phyloP scores from a whole-genome alignment of 2,113 vertebrate genomes.

The Hypomesus transpacificus region DNA sequence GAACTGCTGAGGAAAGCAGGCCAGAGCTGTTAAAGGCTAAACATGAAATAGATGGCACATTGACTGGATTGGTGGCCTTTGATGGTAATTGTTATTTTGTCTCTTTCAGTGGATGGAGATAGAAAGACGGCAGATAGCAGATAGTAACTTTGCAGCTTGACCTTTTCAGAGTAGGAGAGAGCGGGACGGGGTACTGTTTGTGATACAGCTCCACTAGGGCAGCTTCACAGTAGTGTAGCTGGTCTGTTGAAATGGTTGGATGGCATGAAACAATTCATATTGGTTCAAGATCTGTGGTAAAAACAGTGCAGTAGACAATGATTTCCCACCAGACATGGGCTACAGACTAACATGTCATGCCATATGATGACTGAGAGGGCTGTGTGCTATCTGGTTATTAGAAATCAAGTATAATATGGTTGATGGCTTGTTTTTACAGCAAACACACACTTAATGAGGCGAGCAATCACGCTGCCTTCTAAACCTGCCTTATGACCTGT shows the following conservation, averaged over 20 bases:
- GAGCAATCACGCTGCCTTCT: not conserved
- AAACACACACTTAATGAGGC: constrained; percentile 19
- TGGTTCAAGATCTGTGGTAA: no score
- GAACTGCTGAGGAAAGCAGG: constrained; percentile 16
- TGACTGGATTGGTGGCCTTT: constrained; percentile 31
- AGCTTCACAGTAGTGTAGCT: not conserved
- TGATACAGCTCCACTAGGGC: not conserved
- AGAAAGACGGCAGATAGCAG: constrained; percentile 12
- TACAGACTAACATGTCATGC: constrained; percentile 1
- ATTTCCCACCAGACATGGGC: not conserved
- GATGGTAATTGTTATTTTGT: constrained; percentile 13
- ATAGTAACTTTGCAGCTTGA: constrained; percentile 28
- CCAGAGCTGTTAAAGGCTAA: constrained; percentile 4
- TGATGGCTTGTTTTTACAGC: constrained; percentile 13
- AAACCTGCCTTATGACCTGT: constrained; percentile 6
- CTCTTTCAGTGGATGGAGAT: constrained; percentile 19
- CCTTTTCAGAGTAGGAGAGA: constrained; percentile 13
- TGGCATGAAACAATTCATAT: no score
- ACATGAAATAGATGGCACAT: constrained; percentile 34
- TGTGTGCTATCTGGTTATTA: not conserved
- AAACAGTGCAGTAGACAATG: no score
- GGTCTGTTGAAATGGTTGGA: no score
- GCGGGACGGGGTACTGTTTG: constrained; percentile 12
- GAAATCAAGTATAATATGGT: constrained; percentile 1
- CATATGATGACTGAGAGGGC: not conserved